Evolutionary conservation across 30 jellyfish, hydroid and myxozoan species (phyloP).

Genomic region (Aurelia aurita complex sp. Pacific): DNA sequence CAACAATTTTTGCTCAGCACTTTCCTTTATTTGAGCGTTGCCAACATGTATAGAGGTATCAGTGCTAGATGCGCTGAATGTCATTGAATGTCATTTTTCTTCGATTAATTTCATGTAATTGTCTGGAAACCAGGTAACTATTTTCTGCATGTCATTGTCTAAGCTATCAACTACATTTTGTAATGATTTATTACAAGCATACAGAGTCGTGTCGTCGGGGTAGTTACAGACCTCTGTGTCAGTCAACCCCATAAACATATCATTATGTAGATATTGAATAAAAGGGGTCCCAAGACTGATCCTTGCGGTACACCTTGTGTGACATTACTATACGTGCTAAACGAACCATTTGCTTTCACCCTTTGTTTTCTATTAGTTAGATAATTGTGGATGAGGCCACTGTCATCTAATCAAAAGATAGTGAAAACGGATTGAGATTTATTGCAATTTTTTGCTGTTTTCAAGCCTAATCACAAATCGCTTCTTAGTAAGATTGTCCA

Average conservation of each 20-base stretch:
- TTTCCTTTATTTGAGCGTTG: not conserved
- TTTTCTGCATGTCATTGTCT: not conserved
- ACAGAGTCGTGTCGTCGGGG: not conserved
- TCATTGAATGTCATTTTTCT: not conserved
- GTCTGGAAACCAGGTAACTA: not conserved
- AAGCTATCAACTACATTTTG: not conserved
- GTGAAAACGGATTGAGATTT: too few species aligned
- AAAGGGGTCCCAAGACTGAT: too few species aligned
- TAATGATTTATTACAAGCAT: not conserved
- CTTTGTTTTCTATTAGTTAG: too few species aligned
- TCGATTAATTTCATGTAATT: not conserved
- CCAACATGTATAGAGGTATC: not conserved
- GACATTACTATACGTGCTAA: too few species aligned
- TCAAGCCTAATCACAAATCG: too few species aligned
- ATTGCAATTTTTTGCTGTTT: too few species aligned
- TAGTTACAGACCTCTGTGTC: not conserved
- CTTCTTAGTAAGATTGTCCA: too few species aligned
- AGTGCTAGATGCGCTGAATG: not conserved
- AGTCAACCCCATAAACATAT: not conserved
- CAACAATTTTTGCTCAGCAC: not conserved
- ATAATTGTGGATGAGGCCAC: too few species aligned
- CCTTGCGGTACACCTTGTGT: too few species aligned
- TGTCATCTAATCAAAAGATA: too few species aligned
- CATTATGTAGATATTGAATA: not conserved
- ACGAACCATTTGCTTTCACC: too few species aligned